Percentiles rank a stretch among this genome's conserved stretches.
These are phyloP conservation scores for Molossus molossus DNA, from an alignment of 2,797 vertebrate species.

Conservation along the genomic window DNA sequence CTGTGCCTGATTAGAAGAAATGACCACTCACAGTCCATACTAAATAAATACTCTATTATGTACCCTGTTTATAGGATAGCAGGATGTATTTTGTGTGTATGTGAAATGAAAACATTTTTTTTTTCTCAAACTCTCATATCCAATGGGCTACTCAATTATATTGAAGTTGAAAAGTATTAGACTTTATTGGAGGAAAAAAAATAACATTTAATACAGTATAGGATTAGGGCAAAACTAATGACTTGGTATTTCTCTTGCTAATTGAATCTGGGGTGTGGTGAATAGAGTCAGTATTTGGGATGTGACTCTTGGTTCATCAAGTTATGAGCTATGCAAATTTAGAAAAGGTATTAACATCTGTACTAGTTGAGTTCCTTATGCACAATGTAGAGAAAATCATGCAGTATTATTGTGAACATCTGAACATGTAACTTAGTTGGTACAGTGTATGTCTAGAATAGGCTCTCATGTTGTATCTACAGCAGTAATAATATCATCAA, in stretches of 20 bases:
- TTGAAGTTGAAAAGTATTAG: conserved; percentile 17
- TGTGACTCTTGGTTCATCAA: not conserved
- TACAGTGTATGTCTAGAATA: not conserved
- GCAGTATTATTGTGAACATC: not conserved
- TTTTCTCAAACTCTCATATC: conserved; percentile 19
- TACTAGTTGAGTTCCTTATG: not conserved
- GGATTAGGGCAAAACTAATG: not conserved
- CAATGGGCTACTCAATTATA: conserved; percentile 26
- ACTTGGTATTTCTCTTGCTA: conserved; percentile 22
- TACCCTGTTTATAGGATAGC: not conserved
- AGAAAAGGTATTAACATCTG: conserved; percentile 28
- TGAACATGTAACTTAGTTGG: not conserved
- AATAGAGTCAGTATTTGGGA: not conserved
- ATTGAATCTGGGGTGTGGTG: not conserved
- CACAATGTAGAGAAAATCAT: not conserved
- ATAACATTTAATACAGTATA: conserved; percentile 5
- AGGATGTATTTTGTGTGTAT: not conserved
- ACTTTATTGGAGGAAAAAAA: conserved; percentile 53
- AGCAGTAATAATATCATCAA: not conserved
- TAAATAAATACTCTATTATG: not conserved
- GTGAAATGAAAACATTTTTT: conserved; percentile 36
- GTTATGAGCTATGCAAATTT: conserved; percentile 8
- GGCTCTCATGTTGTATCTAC: not conserved
- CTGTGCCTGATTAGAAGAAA: not conserved
- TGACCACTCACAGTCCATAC: not conserved